Evolutionary conservation across 2,888 invertebrate genomes (phyloP).

Genomic region (Volucella inanis): DNA sequence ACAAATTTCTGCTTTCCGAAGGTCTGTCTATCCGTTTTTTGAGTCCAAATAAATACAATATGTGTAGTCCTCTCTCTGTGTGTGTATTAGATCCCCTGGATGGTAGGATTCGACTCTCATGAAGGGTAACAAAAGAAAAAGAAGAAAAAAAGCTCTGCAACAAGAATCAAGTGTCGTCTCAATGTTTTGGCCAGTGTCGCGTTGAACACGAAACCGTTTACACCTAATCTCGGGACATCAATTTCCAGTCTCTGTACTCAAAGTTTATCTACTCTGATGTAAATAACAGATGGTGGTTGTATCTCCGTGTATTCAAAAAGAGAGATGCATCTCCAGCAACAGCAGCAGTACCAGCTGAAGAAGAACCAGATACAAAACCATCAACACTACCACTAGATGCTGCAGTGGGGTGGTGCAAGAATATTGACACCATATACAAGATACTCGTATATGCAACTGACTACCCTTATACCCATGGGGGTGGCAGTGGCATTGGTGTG

Average conservation of each 20-base stretch:
- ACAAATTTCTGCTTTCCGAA: not conserved
- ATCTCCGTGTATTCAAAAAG: not conserved
- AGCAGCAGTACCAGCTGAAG: slow-evolving; percentile 43
- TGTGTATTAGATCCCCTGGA: slow-evolving; percentile 57
- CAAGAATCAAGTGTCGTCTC: slow-evolving; percentile 63
- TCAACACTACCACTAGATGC: not conserved
- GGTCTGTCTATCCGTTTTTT: slow-evolving; percentile 37
- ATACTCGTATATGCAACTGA: too few relatives aligned
- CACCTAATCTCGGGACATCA: slow-evolving; percentile 57
- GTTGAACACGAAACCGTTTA: slow-evolving; percentile 78
- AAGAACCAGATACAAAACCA: slow-evolving; percentile 15
- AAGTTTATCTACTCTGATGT: slow-evolving; percentile 25
- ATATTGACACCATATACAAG: not conserved
- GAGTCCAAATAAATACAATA: not conserved
- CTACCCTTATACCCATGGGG: slow-evolving; percentile 29
- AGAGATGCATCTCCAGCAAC: slow-evolving; percentile 61
- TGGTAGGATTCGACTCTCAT: slow-evolving; percentile 4
- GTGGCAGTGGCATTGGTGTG: slow-evolving; percentile 50
- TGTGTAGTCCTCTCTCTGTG: slow-evolving; percentile 6
- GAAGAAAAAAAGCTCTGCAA: slow-evolving; percentile 63
- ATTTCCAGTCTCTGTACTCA: slow-evolving; percentile 2
- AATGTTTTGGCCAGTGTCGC: slow-evolving; percentile 77
- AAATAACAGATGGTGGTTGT: slow-evolving; percentile 48
- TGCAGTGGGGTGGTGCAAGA: not conserved
- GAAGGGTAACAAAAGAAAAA: not conserved